These are phyloP conservation scores for Xyrichtys novacula DNA, from an alignment of 2,797 vertebrate species.

Conservation along the genomic window DNA sequence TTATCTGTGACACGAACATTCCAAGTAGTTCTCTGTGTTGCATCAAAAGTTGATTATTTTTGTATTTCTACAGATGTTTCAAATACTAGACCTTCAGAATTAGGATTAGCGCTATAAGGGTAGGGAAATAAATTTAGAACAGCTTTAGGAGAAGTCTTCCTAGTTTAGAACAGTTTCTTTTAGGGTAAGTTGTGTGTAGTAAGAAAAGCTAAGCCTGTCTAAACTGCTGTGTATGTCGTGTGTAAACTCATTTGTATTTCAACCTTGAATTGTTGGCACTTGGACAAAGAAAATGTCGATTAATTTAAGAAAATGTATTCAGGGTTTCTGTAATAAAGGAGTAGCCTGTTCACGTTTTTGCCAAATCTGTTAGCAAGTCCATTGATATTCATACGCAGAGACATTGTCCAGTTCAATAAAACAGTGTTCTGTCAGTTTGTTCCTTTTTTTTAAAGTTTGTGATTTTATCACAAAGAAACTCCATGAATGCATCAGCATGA, in stretches of 20 bases:
- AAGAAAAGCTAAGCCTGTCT: neutral
- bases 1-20: conserved; percentile 20
- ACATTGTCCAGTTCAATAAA: conserved; percentile 1
- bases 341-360: neutral
- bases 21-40: neutral
- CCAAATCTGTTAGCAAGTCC: neutral
- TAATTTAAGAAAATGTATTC: conserved; percentile 37
- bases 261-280: neutral
- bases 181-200: neutral
- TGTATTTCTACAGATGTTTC: neutral
- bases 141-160: conserved; percentile 17
- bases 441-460: neutral
- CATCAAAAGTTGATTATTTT: neutral
- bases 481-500: conserved; percentile 51
- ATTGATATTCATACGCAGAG: neutral
- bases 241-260: conserved; percentile 39
- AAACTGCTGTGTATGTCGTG: neutral
- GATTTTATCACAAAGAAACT: neutral
- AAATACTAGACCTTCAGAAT: neutral
- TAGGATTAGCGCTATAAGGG: too few species aligned
- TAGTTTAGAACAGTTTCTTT: neutral
- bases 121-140: too few species aligned
- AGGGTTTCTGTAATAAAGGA: neutral
- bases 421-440: conserved; percentile 1
- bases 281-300: conserved; percentile 3